Conservation (phyloP, 2,888 invertebrate species). For the Tetheella fluctuosa region DNA sequence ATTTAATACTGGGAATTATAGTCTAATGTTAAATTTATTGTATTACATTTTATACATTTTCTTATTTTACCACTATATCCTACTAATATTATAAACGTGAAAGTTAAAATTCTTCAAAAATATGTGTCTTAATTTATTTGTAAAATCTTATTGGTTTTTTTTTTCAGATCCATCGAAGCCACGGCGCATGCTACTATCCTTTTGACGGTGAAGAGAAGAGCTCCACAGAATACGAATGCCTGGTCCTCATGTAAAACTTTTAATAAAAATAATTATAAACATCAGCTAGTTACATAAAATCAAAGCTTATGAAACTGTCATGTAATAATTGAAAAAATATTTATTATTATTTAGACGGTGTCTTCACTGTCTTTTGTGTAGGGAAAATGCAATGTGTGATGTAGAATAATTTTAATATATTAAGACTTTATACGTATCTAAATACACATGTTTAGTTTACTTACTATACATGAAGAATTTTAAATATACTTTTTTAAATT, state of each 20-base stretch:
- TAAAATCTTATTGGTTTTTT: not conserved
- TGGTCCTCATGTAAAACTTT: constrained; percentile 75
- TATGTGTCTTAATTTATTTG: too few relatives aligned
- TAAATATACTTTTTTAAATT: constrained; percentile 5
- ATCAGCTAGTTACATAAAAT: not conserved
- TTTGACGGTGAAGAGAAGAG: constrained; percentile 87
- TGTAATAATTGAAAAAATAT: not conserved
- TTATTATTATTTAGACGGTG: not conserved
- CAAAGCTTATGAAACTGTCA: not conserved
- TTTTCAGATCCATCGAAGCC: constrained; percentile 86
- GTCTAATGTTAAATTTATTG: too few relatives aligned
- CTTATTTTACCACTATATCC: too few relatives aligned
- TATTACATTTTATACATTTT: too few relatives aligned
- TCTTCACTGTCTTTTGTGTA: not conserved
- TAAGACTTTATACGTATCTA: constrained; percentile 3
- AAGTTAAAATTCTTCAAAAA: too few relatives aligned
- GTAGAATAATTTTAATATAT: not conserved
- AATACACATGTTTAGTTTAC: not conserved
- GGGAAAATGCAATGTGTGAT: not conserved
- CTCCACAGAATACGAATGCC: constrained; percentile 87
- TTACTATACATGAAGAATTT: not conserved
- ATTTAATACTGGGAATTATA: too few relatives aligned
- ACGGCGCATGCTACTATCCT: constrained; percentile 86
- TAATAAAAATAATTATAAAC: not conserved
- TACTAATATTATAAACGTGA: too few relatives aligned